Base-by-base conservation (phyloP, 1,140 invertebrate genomes). In the Formica exsecta region DNA sequence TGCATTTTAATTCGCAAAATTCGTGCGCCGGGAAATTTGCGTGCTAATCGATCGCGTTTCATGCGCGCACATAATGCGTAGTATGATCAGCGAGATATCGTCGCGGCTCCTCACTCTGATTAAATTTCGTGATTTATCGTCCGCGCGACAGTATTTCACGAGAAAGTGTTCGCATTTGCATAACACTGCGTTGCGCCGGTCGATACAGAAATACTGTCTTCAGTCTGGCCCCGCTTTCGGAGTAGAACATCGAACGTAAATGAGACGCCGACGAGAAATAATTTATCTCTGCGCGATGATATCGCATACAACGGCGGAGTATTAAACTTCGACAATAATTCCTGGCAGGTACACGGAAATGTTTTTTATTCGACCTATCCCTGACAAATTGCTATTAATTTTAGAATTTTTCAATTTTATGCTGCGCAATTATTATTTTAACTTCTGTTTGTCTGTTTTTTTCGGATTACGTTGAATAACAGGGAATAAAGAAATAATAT, bases 41-140 rank as follows among this genome's bases (percentile, higher is more conserved):
- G 16, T 9, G 32, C 74, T 75, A 64, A 88, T 88, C 62, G 79
- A 86, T 89, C 62, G 68, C 29, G 22, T 22, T 68, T 79, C 38
- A 73, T 13, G 22, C 44, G 29, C 74, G 19, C 48, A 76, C 66
- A 57, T 32, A 76, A 57, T 51, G 38, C 54, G 66, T 73, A 44
- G 22, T 61, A 22, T 83, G 79, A 83, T 83, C 68, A 51, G 48
- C 57, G 36, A 44, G 81, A 86, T 81, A 73, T 83, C 76, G 36
- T 41, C 36, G 36, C 36, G 51, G 48, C 32, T 48, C 36, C 81
- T 54, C 57, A 41, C 44, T 38, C 54, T 64, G 79, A 83, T 83
- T 73, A 83, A 83, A 83, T 74, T 83, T 71, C n/a, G 68, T 74
- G 79, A 83, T 83, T 83, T 83, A 83, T 83, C 54, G 54, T 32